Percentiles rank a stretch among this genome's conserved stretches.
These are phyloP conservation scores for Charaxes varanes DNA, from an alignment of 1,140 invertebrate genomes.

Conservation along the genomic window DNA sequence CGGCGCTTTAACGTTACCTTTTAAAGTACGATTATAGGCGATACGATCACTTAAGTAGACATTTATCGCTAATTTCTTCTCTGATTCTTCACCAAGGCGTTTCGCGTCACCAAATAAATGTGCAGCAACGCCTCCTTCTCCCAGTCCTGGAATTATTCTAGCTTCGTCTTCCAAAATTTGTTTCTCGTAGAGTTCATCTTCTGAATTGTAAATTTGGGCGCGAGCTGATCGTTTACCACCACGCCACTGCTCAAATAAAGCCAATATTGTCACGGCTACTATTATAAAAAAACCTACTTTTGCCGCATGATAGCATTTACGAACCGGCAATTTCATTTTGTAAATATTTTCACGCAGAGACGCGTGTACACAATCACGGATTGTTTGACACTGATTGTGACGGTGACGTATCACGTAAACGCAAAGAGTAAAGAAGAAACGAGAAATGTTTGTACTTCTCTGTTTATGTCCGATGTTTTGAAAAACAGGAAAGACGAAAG, in stretches of 20 bases:
- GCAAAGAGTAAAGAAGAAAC: no score
- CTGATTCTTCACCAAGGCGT: slow-evolving; percentile 47
- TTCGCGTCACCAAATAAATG: slow-evolving; percentile 44
- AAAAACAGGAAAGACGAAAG: slow-evolving; percentile 47
- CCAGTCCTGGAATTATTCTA: slow-evolving; percentile 49
- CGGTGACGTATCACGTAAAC: slow-evolving; percentile 39
- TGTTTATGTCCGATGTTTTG: slow-evolving; percentile 22
- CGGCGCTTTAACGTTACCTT: no score
- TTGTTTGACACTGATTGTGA: slow-evolving; percentile 37
- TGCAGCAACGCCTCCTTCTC: slow-evolving; percentile 49
- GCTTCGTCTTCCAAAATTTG: slow-evolving; percentile 53
- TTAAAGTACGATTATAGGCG: slow-evolving; percentile 55
- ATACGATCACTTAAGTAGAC: slow-evolving; percentile 62
- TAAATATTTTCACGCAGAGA: slow-evolving; percentile 20
- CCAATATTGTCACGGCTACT: slow-evolving; percentile 41
- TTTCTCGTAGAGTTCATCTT: slow-evolving; percentile 44
- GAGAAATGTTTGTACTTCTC: no score
- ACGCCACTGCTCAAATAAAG: slow-evolving; percentile 54
- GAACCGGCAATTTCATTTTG: slow-evolving; percentile 49
- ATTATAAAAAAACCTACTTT: slow-evolving; percentile 46
- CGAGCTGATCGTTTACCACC: slow-evolving; percentile 41
- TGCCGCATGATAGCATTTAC: slow-evolving; percentile 52
- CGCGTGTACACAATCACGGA: slow-evolving; percentile 15
- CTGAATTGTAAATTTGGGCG: slow-evolving; percentile 29
- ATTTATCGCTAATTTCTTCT: slow-evolving; percentile 56